Evolutionary conservation across 2,888 invertebrate genomes (phyloP), one percentile per base, ranked within the genome.

Genomic region (Azorinus chamasolen): DNA sequence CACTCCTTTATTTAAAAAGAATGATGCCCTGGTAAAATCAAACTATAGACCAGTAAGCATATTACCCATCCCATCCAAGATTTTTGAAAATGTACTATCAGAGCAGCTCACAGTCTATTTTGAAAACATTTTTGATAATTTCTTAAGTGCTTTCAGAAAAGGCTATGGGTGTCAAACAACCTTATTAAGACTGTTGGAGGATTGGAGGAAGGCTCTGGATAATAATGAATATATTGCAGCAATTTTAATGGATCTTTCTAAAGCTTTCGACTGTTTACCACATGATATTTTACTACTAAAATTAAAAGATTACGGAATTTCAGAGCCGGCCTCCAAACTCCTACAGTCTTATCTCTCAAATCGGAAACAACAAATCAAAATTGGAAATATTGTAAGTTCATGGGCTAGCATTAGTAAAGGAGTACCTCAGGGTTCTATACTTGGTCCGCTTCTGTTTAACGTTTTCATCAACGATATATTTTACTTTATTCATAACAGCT

Each of bases 361-460:
- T 24, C n/a, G 68, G n/a, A 48, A 68, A 39, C 68, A 58, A 43
- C 51, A 59, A 25, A 53, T 66, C 12, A 58, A 66, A 57, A n/a
- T 48, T n/a, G 58, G 61, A 53, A 57, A 62, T 46, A 39, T n/a
- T 70, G 61, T 37, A 6, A 69, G 69, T 37, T 25, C 50, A 4
- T 69, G 18, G 24, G 45, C 51, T 32, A 16, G 43, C 5, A 69
- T 61, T 22, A 61, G 59, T 22, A 69, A 69, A 53, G 69, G 69
- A 2, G 61, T 69, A 1, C 61, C 53, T 12, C 69, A 69, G 16
- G 68, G 68, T 2, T 61, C 61, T 20, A 69, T 61, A 45, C 48
- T 54, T 6, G 61, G 53, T 46, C 62, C 62, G n/a, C 25, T 69
- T 1, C 41, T 61, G 3, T 61, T 69, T 43, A 61, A 69, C 16